Evolutionary conservation across 2,888 invertebrate genomes (phyloP), one percentile per base, ranked within the genome.

Genomic region (Agrilus biguttatus): DNA sequence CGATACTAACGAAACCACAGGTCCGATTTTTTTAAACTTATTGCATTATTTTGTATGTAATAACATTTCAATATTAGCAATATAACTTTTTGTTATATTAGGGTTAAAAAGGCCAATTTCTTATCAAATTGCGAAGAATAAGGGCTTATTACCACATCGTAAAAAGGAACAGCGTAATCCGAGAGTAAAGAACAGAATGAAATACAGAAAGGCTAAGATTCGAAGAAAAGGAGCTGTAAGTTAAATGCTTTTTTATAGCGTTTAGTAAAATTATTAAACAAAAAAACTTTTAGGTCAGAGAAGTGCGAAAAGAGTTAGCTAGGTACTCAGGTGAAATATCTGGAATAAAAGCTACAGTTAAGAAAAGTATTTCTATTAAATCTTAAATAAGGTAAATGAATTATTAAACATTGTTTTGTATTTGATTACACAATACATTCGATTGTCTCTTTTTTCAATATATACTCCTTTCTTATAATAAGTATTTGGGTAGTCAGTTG

Each of bases 111-210:
- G 95, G 53, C 78, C 78, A 41, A 93, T 95, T 49, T 92, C 88
- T 2, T 90, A 91, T 62, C 79, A 93, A 74, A 96, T 96, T 60
- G 83, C 86, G 14, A 96, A 96, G 66, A 97, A 97, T 61, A 95
- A 91, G 66, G 96, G 96, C 13, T 72, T 96, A 14, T 91, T 84
- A 33, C 90, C 93, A 1, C 76, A 83, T 52, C 78, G 92, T 49
- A 93, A 89, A 68, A 95, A 92, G 65, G 91, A 91, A 58, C 77
- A 82, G 54, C 77, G 91, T 48, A 96, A 97, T 74, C 96, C 96
- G 1, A 77, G 97, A 56, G 93, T 97, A 5, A 95, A 93, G 64
- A 87, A 96, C 63, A 82, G 88, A 54, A 81, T 83, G 53, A 95
- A 95, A 64, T 97, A 80, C 66, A 77, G 85, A 47, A 93, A 92